Percentiles rank a stretch among this genome's conserved stretches.
Conservation (phyloP, 1,140 invertebrate genomes). For the Macrotrachela quadricornifera region DNA sequence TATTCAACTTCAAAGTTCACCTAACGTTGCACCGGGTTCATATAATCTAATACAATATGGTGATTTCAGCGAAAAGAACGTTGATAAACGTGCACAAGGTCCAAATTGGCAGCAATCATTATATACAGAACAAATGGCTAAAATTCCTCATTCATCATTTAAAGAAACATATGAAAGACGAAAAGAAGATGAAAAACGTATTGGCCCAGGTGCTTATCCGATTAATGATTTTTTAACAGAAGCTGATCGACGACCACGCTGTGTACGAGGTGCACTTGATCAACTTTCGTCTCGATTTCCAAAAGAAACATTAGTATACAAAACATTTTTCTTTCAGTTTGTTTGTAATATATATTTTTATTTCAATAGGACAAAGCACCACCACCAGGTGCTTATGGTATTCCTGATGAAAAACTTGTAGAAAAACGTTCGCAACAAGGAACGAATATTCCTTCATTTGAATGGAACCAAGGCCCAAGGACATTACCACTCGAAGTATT, state of each 20-base stretch:
- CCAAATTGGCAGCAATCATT: slow-evolving; percentile 6
- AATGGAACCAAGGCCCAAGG: background rate
- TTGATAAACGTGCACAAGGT: background rate
- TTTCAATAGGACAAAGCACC: no score
- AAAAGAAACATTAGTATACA: background rate
- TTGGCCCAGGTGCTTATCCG: slow-evolving; percentile 5
- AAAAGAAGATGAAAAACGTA: slow-evolving; percentile 1
- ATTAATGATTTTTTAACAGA: background rate
- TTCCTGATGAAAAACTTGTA: slow-evolving; percentile 2
- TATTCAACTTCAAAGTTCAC: background rate
- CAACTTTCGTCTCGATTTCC: background rate
- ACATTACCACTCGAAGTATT: slow-evolving; percentile 3
- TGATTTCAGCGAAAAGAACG: slow-evolving; percentile 6
- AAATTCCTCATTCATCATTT: slow-evolving; percentile 6
- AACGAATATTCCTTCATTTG: background rate
- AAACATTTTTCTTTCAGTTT: background rate
- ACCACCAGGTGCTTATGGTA: slow-evolving; percentile 2
- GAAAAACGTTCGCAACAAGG: slow-evolving; percentile 1
- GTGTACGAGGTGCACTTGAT: background rate
- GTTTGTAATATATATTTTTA: background rate
- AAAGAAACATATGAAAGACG: slow-evolving; percentile 5
- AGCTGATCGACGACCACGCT: background rate
- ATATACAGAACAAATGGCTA: background rate
- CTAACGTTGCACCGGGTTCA: background rate
- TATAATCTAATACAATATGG: slow-evolving; percentile 6